A percentile compares a stretch with the other conserved stretches of the same genome.
Conservation (phyloP, 2,113 vertebrate genomes). For the Rhea pennata region DNA sequence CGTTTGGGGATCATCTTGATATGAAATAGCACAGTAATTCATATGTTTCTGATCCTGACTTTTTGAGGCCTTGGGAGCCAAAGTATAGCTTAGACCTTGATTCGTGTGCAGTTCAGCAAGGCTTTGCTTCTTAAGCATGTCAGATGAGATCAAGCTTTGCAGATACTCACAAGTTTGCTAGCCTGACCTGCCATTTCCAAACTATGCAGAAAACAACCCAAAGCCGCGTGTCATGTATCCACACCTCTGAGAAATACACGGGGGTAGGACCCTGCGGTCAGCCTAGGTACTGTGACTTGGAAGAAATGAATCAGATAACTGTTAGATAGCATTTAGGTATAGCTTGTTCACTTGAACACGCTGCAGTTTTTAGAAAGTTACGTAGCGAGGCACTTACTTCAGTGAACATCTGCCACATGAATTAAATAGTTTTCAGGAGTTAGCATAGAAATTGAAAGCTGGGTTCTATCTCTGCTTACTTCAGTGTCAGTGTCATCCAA, state of each 20-base stretch:
- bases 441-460: slow-evolving; percentile 10
- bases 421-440: slow-evolving; percentile 1
- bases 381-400: neutral
- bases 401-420: slow-evolving; percentile 29
- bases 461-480: neutral
- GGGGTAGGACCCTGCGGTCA: neutral
- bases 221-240: neutral
- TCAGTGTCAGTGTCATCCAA: neutral
- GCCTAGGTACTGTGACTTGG: neutral
- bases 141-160: slow-evolving; percentile 30
- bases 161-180: neutral
- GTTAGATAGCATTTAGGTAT: neutral
- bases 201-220: neutral
- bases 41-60: neutral
- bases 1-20: neutral
- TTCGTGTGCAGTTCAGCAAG: neutral
- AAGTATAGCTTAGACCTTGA: neutral
- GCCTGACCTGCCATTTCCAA: neutral
- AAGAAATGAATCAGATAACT: slow-evolving; percentile 1
- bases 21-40: neutral
- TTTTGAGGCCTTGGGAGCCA: neutral
- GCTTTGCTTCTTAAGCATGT: slow-evolving; percentile 11
- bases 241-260: neutral
- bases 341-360: neutral
- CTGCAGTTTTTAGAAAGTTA: slow-evolving; percentile 27